A percentile compares a stretch with the other conserved stretches of the same genome.
phyloP scores from a whole-genome alignment of 2,113 vertebrate genomes.

The Origma solitaria region DNA sequence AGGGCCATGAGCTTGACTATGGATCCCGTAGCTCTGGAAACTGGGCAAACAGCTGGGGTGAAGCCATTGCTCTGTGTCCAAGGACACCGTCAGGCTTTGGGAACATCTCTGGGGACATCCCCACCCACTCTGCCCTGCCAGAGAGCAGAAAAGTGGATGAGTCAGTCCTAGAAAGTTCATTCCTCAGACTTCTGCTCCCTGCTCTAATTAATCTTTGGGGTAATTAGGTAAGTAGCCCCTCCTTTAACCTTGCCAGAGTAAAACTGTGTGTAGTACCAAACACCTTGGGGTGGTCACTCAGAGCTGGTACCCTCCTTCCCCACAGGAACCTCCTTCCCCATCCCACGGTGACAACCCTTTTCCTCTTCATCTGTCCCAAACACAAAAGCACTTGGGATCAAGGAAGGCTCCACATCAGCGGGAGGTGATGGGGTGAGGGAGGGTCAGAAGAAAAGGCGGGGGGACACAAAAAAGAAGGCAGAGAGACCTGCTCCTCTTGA shows the following conservation, averaged over 20 bases:
- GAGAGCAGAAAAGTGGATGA: slow-evolving; percentile 21
- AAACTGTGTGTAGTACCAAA: background rate
- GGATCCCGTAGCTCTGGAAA: background rate
- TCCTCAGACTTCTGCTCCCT: background rate
- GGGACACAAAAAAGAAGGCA: background rate
- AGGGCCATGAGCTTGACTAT: fast-evolving
- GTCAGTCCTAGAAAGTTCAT: slow-evolving; percentile 37
- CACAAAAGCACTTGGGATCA: background rate
- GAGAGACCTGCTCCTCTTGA: background rate
- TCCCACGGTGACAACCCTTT: background rate
- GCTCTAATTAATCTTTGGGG: background rate
- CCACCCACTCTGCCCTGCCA: slow-evolving; percentile 8
- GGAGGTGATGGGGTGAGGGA: background rate
- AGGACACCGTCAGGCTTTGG: background rate
- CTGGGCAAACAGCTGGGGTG: background rate
- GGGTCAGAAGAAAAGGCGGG: background rate
- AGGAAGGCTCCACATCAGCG: fast-evolving
- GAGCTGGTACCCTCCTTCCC: background rate
- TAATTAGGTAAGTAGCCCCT: background rate
- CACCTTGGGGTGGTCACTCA: background rate
- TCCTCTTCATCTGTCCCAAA: background rate
- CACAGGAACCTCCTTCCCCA: background rate
- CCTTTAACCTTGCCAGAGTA: background rate
- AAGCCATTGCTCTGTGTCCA: background rate
- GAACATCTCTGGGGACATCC: slow-evolving; percentile 36